phyloP scores from a whole-genome alignment of 2,888 invertebrate species.

The Crepidodera aurea region DNA sequence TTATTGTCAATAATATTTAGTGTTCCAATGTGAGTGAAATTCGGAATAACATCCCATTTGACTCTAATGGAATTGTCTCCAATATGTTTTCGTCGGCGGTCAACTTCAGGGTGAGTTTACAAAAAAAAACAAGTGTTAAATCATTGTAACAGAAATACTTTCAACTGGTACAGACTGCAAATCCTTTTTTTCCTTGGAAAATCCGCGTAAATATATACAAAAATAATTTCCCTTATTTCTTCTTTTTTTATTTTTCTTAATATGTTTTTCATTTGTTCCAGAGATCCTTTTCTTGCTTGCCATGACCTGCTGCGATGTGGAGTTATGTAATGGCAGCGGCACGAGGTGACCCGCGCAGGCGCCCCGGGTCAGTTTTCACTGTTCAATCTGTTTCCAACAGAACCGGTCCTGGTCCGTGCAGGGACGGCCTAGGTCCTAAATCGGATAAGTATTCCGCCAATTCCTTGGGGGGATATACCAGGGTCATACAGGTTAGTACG shows the following conservation, averaged over 20 bases:
- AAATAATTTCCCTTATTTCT: too few relatives aligned
- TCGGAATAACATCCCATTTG: background rate
- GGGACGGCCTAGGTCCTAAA: slow-evolving; percentile 48
- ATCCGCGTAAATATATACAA: too few relatives aligned
- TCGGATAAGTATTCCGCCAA: slow-evolving; percentile 16
- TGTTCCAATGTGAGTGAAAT: background rate
- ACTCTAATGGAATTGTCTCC: background rate
- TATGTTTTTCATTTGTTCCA: slow-evolving; percentile 4
- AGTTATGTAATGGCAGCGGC: slow-evolving; percentile 77
- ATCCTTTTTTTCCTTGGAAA: too few relatives aligned
- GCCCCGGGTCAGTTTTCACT: slow-evolving; percentile 56
- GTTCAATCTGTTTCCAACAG: slow-evolving; percentile 53
- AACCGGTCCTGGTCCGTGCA: slow-evolving; percentile 55
- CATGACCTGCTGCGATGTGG: slow-evolving; percentile 67
- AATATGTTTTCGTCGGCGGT: background rate
- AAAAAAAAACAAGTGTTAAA: too few relatives aligned
- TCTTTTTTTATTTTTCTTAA: too few relatives aligned
- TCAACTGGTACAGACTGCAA: too few relatives aligned
- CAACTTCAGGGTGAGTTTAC: too few relatives aligned
- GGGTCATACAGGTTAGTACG: slow-evolving; percentile 18
- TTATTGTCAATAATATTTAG: background rate
- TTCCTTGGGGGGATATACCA: slow-evolving; percentile 23
- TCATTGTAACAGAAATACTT: too few relatives aligned
- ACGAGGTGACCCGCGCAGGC: slow-evolving; percentile 68
- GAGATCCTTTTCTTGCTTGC: slow-evolving; percentile 12